Conservation (phyloP, 2,888 invertebrate genomes). For the Apomyelois bistriatella region DNA sequence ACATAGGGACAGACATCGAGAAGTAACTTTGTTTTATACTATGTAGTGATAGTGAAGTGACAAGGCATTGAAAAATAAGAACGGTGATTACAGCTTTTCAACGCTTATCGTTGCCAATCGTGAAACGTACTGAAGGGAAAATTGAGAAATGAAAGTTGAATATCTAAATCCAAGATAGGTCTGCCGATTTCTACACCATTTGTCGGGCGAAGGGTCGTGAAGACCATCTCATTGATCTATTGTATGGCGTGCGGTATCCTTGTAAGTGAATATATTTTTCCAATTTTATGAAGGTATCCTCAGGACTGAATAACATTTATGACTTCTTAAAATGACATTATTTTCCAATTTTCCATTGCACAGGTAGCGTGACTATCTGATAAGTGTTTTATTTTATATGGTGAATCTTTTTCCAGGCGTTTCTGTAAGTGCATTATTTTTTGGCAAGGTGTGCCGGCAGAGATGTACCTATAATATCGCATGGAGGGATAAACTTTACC, state of each 20-base stretch:
- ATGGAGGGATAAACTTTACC: too few relatives aligned
- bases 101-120: conserved; percentile 32
- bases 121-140: conserved; percentile 42
- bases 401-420: too few relatives aligned
- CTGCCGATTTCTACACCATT: conserved; percentile 51
- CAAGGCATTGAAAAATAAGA: neutral
- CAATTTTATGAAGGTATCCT: conserved; percentile 17
- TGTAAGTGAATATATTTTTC: conserved; percentile 55
- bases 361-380: neutral
- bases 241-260: conserved; percentile 34
- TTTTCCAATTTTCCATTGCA: neutral
- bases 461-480: too few relatives aligned
- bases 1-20: too few relatives aligned
- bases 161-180: conserved; percentile 45
- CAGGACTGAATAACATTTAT: neutral
- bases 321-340: neutral
- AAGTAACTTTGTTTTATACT: too few relatives aligned
- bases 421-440: too few relatives aligned
- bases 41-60: neutral
- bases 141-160: conserved; percentile 44
- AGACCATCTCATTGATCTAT: conserved; percentile 49
- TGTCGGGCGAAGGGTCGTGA: conserved; percentile 43
- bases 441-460: too few relatives aligned
- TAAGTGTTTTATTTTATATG: too few relatives aligned
- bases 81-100: conserved; percentile 29